phyloP scores from a whole-genome alignment of 2,113 vertebrate species.

The Cnemophilus loriae region DNA sequence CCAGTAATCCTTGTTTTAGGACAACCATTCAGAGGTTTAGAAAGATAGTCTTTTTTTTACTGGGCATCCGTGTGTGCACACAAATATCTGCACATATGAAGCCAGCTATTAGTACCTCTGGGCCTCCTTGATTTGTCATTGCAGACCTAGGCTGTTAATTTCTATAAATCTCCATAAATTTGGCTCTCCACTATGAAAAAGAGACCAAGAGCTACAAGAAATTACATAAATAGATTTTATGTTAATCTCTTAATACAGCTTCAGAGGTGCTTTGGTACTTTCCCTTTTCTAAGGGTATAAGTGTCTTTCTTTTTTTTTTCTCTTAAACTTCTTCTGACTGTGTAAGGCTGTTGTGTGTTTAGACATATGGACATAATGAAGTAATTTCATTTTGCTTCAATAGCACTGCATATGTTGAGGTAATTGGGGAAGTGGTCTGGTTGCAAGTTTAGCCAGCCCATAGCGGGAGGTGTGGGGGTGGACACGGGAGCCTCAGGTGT shows the following conservation, averaged over 20 bases:
- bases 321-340: neutral
- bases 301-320: neutral
- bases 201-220: neutral
- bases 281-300: neutral
- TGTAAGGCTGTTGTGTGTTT: neutral
- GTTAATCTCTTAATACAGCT: neutral
- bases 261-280: neutral
- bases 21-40: neutral
- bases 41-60: neutral
- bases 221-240: neutral
- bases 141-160: neutral
- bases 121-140: neutral
- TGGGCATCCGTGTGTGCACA: neutral
- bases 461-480: neutral
- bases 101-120: neutral
- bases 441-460: neutral
- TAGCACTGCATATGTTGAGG: fast-evolving
- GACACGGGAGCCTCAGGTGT: neutral
- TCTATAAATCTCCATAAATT: neutral
- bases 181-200: neutral
- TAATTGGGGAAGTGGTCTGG: neutral
- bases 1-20: neutral
- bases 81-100: neutral
- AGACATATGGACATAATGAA: neutral
- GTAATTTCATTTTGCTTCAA: neutral